phyloP scores from a whole-genome alignment of 2,113 vertebrate genomes.

The Dromaius novaehollandiae region DNA sequence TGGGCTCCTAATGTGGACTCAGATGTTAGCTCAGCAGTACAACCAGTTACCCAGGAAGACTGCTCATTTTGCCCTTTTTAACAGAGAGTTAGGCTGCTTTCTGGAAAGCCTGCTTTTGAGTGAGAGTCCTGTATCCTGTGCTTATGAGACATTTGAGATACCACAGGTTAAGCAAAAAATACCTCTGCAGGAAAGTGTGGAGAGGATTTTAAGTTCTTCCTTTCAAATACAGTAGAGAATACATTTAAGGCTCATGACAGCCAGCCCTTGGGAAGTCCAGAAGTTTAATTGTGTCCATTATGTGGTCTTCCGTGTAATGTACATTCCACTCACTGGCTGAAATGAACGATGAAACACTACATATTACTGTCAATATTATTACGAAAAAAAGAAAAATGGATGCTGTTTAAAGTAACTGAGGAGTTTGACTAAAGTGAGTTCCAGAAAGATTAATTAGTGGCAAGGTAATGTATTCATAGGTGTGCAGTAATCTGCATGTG shows the following conservation, averaged over 20 bases:
- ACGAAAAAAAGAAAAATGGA: background rate
- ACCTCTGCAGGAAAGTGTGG: background rate
- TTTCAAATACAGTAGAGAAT: background rate
- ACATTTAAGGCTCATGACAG: constrained; percentile 3
- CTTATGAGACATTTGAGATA: background rate
- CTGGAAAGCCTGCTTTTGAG: background rate
- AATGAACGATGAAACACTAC: background rate
- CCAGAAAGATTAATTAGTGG: background rate
- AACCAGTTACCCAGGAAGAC: background rate
- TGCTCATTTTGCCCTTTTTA: background rate
- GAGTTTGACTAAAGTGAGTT: background rate
- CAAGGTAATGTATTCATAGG: background rate
- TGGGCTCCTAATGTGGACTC: background rate
- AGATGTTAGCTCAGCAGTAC: background rate
- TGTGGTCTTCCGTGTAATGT: background rate
- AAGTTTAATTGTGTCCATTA: background rate
- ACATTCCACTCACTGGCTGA: background rate
- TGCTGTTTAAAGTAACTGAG: background rate
- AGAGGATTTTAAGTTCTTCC: background rate
- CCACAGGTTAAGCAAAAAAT: background rate
- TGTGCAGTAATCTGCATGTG: background rate
- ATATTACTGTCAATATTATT: background rate
- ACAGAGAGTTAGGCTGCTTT: background rate
- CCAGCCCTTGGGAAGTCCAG: constrained; percentile 10
- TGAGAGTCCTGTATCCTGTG: background rate